Evolutionary conservation across 2,888 invertebrate species (phyloP).

Genomic region (Yponomeuta malinellus): DNA sequence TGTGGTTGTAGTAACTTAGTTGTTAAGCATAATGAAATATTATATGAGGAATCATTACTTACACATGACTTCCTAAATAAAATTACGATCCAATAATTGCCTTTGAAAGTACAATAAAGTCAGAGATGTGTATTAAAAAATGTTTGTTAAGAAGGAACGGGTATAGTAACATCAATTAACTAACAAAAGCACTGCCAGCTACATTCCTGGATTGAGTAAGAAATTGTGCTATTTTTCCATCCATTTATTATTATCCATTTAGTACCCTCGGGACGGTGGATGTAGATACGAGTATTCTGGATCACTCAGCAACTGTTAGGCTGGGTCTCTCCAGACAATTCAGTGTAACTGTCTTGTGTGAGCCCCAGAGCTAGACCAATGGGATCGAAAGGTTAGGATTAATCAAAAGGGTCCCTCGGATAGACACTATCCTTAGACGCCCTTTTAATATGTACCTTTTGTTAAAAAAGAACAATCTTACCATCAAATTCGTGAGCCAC

Average conservation of each 20-base stretch:
- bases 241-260: background rate
- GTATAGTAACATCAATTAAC: slow-evolving; percentile 27
- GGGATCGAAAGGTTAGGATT: no score
- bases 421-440: no score
- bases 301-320: no score
- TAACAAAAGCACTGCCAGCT: slow-evolving; percentile 51
- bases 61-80: slow-evolving; percentile 5
- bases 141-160: slow-evolving; percentile 27
- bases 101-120: slow-evolving; percentile 29
- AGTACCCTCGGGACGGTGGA: background rate
- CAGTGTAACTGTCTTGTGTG: no score
- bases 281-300: background rate
- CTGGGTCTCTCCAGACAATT: no score
- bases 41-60: background rate
- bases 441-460: no score
- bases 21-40: slow-evolving; percentile 46
- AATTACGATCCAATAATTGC: slow-evolving; percentile 12
- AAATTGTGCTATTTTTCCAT: background rate
- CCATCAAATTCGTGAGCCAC: no score
- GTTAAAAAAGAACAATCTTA: no score
- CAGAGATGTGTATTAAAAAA: slow-evolving; percentile 56
- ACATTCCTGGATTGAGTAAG: slow-evolving; percentile 45
- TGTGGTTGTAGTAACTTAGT: slow-evolving; percentile 49
- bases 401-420: no score
- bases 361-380: no score